These are phyloP conservation scores for Aix galericulata DNA, from an alignment of 2,113 vertebrate species.

Conservation along the genomic window DNA sequence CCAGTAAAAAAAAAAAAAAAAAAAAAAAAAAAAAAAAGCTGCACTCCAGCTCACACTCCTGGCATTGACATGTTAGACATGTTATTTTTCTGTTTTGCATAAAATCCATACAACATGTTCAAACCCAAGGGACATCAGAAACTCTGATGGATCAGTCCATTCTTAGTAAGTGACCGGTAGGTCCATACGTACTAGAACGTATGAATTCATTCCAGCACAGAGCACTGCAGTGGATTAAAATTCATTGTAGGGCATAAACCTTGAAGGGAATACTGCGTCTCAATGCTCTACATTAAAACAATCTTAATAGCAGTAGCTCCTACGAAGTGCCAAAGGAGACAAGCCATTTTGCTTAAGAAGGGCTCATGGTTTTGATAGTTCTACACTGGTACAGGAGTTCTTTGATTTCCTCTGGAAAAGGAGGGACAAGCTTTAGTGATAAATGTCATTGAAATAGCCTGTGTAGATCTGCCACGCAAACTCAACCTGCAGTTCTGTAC, in stretches of 20 bases:
- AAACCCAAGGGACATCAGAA: constrained; percentile 70
- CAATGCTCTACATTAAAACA: background rate
- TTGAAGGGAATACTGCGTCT: background rate
- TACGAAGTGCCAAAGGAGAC: background rate
- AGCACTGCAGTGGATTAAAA: background rate
- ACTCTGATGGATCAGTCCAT: constrained; percentile 71
- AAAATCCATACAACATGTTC: constrained; percentile 74
- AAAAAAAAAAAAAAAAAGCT: background rate
- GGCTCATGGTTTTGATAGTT: background rate
- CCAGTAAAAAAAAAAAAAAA: background rate
- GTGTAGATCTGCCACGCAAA: background rate
- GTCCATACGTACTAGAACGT: constrained; percentile 47
- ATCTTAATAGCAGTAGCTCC: background rate
- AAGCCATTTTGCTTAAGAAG: background rate
- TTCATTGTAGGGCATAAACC: background rate
- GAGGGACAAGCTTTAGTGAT: background rate
- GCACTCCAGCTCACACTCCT: background rate
- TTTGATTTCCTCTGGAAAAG: background rate
- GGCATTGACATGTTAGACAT: background rate
- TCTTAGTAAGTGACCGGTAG: constrained; percentile 70
- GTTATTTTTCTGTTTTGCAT: background rate
- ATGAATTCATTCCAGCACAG: background rate
- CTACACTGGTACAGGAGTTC: rapidly evolving
- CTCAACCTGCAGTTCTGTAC: background rate
- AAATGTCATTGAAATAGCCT: rapidly evolving